These are phyloP conservation scores for Nomada ruficornis DNA, from an alignment of 2,888 invertebrate species.

Conservation along the genomic window DNA sequence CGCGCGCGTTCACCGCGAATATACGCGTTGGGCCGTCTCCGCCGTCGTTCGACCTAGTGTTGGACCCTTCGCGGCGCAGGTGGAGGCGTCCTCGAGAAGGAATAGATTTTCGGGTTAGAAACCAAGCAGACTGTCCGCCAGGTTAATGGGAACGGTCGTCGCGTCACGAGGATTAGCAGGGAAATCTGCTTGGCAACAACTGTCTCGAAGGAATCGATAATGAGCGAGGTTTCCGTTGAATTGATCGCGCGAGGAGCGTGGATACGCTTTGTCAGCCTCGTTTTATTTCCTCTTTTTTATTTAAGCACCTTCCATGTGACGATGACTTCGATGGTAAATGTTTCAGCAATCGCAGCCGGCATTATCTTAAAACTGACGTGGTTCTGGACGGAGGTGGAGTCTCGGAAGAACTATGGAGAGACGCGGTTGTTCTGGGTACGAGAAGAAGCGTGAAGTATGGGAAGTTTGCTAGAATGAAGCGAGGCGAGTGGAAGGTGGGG, in stretches of 20 bases:
- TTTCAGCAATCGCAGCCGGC: background rate
- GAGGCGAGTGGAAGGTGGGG: background rate
- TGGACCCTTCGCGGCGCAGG: conserved; percentile 59
- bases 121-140: background rate
- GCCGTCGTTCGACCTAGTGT: conserved; percentile 69
- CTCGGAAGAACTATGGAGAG: too few relatives aligned
- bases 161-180: conserved; percentile 27
- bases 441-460: background rate
- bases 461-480: background rate
- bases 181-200: conserved; percentile 55
- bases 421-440: background rate
- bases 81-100: conserved; percentile 29
- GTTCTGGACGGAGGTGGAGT: background rate
- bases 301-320: background rate
- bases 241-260: conserved; percentile 17
- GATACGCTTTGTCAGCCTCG: background rate
- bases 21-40: conserved; percentile 55
- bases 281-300: background rate
- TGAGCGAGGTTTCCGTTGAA: conserved; percentile 36
- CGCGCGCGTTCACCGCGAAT: conserved; percentile 52
- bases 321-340: conserved; percentile 1
- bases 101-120: conserved; percentile 5
- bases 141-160: conserved; percentile 29
- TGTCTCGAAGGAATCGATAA: conserved; percentile 52
- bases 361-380: background rate